Conservation (phyloP, 2,113 vertebrate species). For the Genyomyrus donnyi region DNA sequence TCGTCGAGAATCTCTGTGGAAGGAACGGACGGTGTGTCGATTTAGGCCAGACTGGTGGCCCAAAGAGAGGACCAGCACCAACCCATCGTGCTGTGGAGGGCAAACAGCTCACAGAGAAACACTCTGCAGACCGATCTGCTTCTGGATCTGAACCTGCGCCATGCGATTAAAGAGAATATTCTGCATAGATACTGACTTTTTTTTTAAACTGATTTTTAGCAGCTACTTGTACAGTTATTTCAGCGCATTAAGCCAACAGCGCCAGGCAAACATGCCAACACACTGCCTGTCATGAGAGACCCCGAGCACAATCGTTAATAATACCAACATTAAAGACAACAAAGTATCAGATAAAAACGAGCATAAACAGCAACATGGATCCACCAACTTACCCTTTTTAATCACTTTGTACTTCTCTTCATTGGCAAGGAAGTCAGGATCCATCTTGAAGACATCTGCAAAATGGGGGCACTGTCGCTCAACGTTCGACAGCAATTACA, state of each 20-base stretch:
- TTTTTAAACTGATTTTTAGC: background rate
- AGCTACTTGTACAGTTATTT: background rate
- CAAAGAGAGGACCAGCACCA: background rate
- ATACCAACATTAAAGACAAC: background rate
- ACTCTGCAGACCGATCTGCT: background rate
- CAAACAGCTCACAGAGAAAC: background rate
- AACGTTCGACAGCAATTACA: constrained; percentile 28
- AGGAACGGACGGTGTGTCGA: background rate
- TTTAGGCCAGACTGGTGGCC: background rate
- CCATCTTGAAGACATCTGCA: constrained; percentile 95
- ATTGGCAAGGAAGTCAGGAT: constrained; percentile 88
- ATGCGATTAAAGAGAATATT: background rate
- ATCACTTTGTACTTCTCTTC: constrained; percentile 94
- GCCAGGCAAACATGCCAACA: background rate
- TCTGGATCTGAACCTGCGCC: background rate
- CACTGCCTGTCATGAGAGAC: background rate
- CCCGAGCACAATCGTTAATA: background rate
- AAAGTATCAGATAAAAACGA: background rate
- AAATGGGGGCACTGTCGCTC: constrained; percentile 20
- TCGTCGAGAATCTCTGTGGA: constrained; percentile 90
- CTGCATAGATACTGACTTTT: background rate
- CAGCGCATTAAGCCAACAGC: background rate
- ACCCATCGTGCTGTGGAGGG: background rate
- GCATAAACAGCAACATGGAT: background rate
- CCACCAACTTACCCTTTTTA: constrained; percentile 73